Evolutionary conservation across 2,888 invertebrate species (phyloP).

Genomic region (Hirtodrosophila confusa): DNA sequence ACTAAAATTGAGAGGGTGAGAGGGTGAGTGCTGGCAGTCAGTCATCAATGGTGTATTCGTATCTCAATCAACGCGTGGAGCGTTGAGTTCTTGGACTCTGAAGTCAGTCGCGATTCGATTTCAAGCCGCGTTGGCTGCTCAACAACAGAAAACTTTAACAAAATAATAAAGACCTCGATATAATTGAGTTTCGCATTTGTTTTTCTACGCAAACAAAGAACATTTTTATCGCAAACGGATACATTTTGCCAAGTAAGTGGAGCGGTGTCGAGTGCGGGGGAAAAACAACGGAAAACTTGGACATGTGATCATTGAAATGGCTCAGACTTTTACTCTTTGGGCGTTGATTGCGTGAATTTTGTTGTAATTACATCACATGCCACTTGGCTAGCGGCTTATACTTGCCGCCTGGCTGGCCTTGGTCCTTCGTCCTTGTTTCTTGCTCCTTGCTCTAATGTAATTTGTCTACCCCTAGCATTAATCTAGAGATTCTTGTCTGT

Average conservation of each 20-base stretch:
- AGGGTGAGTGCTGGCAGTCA: constrained; percentile 22
- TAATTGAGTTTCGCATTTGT: constrained; percentile 30
- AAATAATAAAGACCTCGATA: constrained; percentile 28
- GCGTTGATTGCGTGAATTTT: constrained; percentile 6
- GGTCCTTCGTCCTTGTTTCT: constrained; percentile 31
- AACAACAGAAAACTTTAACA: constrained; percentile 23
- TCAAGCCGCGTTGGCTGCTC: constrained; percentile 32
- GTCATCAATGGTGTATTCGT: constrained; percentile 9
- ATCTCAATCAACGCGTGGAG: constrained; percentile 19
- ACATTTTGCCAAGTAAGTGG: constrained; percentile 39
- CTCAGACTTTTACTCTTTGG: constrained; percentile 13
- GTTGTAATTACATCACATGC: constrained; percentile 45
- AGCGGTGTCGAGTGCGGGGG: constrained; percentile 28
- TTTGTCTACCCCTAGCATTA: constrained; percentile 16
- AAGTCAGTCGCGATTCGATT: constrained; percentile 46
- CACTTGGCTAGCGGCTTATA: constrained; percentile 18
- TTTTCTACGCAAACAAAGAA: constrained; percentile 30
- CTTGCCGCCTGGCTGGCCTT: constrained; percentile 26
- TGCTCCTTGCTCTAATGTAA: neutral
- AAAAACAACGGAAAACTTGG: constrained; percentile 17
- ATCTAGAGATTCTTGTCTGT: constrained; percentile 37
- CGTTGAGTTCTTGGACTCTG: constrained; percentile 10
- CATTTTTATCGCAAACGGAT: constrained; percentile 26
- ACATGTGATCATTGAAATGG: constrained; percentile 14
- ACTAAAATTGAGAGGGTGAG: neutral